Base-by-base conservation (phyloP, 2,888 invertebrate species). In the Cinara cedri region DNA sequence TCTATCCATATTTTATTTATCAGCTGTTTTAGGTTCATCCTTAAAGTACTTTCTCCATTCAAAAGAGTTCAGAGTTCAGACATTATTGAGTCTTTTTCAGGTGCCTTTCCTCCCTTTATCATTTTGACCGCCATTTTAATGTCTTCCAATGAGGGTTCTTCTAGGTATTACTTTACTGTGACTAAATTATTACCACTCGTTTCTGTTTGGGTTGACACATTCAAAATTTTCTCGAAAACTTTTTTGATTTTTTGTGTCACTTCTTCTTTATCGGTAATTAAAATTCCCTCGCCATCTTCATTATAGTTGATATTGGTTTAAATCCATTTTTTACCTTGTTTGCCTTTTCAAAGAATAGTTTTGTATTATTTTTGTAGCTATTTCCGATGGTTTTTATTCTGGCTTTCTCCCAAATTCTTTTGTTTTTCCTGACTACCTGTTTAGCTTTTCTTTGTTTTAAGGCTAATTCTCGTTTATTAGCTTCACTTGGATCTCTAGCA, bases 171-270 rank as follows among this genome's bases (percentile, higher is more conserved):
- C 10, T 71, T 55, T 71, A 71, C 71, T 55, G 44, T 44, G 42
- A 21, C 14, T 55, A 71, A 1, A 14, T 42, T 42, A 55, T 71
- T 19, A 14, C 16, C 14, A 0, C 9, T 1, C 55, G 55, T 42
- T 71, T 44, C 71, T 71, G 55, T 71, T 55, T 19, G 0, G 21
- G 55, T 71, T 44, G 42, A 71, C 21, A 71, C 19, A 55, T 54
- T 55, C 71, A 71, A 19, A 9, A 71, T 71, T 71, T 71, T 14
- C 14, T 71, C 8, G 10, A 55, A 71, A 3, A 44, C 71, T 42
- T 71, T 55, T 71, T 71, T 71, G 55, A 71, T 55, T 71, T 55
- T 16, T 55, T 19, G 55, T 71, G 71, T 71, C 55, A 71, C 71
- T 42, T 71, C 71, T 44, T 54, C 54, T n/a, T 26, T 51, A 51